Conservation (phyloP, 2,113 vertebrate species). For the Scatophagus argus region DNA sequence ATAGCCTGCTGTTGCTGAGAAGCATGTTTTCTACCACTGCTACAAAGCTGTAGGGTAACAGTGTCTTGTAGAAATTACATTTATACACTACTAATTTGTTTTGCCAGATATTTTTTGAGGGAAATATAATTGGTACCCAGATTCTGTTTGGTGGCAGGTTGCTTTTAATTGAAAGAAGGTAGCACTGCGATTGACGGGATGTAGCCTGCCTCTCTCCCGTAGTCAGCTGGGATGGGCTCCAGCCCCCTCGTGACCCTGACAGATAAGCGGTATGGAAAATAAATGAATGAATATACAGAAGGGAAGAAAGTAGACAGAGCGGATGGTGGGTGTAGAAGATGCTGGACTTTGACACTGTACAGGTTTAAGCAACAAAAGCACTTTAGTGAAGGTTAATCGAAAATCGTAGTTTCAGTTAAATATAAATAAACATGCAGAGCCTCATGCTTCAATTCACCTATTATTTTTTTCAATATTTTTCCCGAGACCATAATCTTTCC, state of each 20-base stretch:
- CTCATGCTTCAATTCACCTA: not conserved
- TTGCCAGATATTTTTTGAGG: not conserved
- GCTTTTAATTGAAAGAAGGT: not conserved
- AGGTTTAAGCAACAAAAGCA: not conserved
- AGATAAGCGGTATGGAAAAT: too few relatives aligned
- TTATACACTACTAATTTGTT: not conserved
- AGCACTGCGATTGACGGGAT: too few relatives aligned
- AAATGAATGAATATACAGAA: too few relatives aligned
- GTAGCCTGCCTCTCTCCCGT: too few relatives aligned
- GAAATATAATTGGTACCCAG: not conserved
- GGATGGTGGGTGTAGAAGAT: not conserved
- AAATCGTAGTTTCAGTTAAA: not conserved
- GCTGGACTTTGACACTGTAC: not conserved
- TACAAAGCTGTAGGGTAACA: conserved; percentile 10
- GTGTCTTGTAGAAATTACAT: not conserved
- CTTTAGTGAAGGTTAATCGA: not conserved
- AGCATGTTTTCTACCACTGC: not conserved
- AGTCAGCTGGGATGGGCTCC: too few relatives aligned
- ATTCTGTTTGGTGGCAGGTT: not conserved
- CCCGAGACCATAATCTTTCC: not conserved
- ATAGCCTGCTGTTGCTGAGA: not conserved
- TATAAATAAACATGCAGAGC: not conserved
- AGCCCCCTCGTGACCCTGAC: too few relatives aligned
- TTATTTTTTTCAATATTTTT: not conserved
- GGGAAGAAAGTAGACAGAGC: not conserved